Conservation (phyloP, 2,113 vertebrate genomes). For the Willisornis vidua region DNA sequence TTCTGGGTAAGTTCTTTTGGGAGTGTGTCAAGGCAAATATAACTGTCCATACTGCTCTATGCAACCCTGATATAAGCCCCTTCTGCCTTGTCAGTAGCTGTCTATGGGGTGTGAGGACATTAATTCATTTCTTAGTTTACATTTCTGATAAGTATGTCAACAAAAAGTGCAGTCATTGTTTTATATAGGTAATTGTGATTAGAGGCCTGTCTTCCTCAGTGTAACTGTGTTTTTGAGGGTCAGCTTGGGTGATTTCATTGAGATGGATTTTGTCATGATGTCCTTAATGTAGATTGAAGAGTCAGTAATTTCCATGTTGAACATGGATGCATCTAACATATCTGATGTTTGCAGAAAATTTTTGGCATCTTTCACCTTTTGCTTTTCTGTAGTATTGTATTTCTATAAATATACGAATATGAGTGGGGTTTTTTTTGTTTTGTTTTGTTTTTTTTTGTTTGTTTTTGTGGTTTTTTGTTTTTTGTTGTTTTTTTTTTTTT, state of each 20-base stretch:
- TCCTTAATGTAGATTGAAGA: neutral
- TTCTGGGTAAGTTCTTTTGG: neutral
- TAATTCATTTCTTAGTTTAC: neutral
- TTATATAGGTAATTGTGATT: neutral
- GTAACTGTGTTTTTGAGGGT: neutral
- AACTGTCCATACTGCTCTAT: neutral
- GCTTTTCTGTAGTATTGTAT: neutral
- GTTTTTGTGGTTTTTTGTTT: neutral
- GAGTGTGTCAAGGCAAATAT: neutral
- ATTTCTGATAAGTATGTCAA: neutral
- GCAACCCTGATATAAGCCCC: neutral
- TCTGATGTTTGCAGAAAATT: neutral
- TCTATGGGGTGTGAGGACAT: neutral
- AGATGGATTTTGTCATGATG: neutral
- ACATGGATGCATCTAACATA: neutral
- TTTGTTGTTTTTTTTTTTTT: neutral
- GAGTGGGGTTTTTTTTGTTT: too few relatives aligned
- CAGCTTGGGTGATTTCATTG: neutral
- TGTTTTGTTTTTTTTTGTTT: neutral
- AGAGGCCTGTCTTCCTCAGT: neutral
- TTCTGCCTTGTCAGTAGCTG: neutral
- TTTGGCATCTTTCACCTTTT: neutral
- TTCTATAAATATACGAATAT: neutral
- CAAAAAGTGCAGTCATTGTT: neutral
- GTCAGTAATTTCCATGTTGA: neutral